Evolutionary conservation across 1,140 invertebrate species (phyloP), one percentile per base, ranked within the genome.

Genomic region (Drosophila cardini): DNA sequence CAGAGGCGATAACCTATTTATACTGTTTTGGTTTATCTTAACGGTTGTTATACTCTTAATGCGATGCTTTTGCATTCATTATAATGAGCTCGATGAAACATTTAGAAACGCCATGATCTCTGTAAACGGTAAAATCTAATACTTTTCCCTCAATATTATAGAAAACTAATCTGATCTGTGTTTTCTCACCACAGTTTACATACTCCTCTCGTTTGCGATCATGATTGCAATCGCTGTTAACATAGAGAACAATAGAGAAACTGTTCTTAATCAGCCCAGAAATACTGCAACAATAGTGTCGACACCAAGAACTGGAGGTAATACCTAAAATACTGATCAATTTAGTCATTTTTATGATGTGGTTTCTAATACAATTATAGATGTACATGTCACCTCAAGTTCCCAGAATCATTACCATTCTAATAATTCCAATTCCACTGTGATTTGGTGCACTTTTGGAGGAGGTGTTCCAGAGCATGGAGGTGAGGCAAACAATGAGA

Each of bases 11-110:
- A 15, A 32, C 2, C 15, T 42, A 1, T 10, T 10, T 13, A 21
- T 64, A 26, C 2, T 11, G 13, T 7, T 53, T 7, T 64, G 62
- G 62, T 10, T 64, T 21, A 7, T 21, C 34, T 9, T 18, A 6
- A 55, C 62, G 1, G 26, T 2, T n/a, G 18, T 34, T 10, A 5
- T 69, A 4, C 18, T 58, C 10, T 1, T 69, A 5, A 10, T 58
- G 13, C 48, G 48, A 2, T 2, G 53, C 7, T 32, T 45, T 43
- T 10, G 6, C 4, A 18, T 52, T 40, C 5, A 18, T 4, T 55
- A 38, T 9, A 9, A 15, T 1, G 4, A 18, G n/a, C 34, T 32
- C 1, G 15, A 2, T 34, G 13, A n/a, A 52, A 52, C 7, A 1
- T 8, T 32, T 13, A 32, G 5, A 32, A 15, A 34, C 10, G n/a